Base-by-base conservation (phyloP, 2,797 vertebrate species). In the Cyprinodon diabolis region DNA sequence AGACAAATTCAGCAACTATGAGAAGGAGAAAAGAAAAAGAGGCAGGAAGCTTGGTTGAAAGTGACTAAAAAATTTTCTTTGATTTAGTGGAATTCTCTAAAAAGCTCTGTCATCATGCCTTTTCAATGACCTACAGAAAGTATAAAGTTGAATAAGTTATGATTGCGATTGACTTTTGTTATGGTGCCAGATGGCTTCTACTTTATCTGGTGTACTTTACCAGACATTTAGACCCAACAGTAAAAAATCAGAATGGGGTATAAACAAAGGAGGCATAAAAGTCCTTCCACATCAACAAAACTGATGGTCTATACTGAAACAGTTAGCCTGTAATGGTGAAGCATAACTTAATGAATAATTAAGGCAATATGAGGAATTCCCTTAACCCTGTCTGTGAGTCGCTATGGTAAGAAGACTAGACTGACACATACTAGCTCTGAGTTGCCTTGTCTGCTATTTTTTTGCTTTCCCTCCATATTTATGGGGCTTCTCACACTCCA, bases 291-390 rank as follows among this genome's bases (percentile, higher is more conserved):
- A 74, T 83, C 68, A 78, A 71, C 65, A 4, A 71, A 71, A 79
- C 71, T 62, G 78, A 81, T 70, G 75, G 84, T 75, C 81, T 85
- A 72, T 4, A 51, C 48, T 86, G 77, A 71, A 83, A 81, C 87
- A 86, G 85, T 84, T 91, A 88, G 88, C 82, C 85, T 77, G 80
- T 88, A 86, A 85, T 84, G 87, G 78, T 86, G 82, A 83, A 91
- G 90, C 79, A 76, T 86, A 82, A 89, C 90, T 87, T 63, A 84
- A 78, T 13, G 15, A 85, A 88, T 93, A 95, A 94, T 93, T 93
- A 85, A 92, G 91, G 79, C 91, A 94, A 92, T 91, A 90, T 94
- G 92, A 87, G 85, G 86, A 87, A 88, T 88, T 80, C 89, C 73
- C 86, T 86, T 83, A 88, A 86, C 89, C 84, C 82, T 72, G 81